Evolutionary conservation across 2,888 invertebrate genomes (phyloP).

Genomic region (Drosophila hamatofila): DNA sequence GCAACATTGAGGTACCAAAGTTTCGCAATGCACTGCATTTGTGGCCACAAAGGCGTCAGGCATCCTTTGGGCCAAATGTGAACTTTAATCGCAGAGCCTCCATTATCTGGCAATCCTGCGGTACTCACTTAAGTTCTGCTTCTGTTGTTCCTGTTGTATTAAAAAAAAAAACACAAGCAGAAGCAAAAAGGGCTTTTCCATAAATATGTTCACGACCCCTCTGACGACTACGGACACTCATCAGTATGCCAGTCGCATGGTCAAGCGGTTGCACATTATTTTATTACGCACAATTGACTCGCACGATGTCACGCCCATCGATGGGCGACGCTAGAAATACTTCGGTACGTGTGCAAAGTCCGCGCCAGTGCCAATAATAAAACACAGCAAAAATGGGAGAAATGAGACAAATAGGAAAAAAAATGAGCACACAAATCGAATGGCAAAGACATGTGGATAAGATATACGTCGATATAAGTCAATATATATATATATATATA

Average conservation of each 20-base stretch:
- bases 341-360: conserved; percentile 37
- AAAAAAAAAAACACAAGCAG: not conserved
- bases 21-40: conserved; percentile 13
- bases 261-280: conserved; percentile 76
- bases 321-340: conserved; percentile 36
- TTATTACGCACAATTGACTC: conserved; percentile 79
- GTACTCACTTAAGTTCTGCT: conserved; percentile 26
- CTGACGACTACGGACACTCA: conserved; percentile 46
- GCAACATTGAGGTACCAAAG: conserved; percentile 21
- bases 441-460: conserved; percentile 51
- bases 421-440: conserved; percentile 39
- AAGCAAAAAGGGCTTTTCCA: conserved; percentile 43
- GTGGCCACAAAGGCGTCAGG: not conserved
- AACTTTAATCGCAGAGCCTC: conserved; percentile 6
- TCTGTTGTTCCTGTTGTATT: conserved; percentile 2
- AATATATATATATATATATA: conserved; percentile 2
- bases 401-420: conserved; percentile 12
- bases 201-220: conserved; percentile 45
- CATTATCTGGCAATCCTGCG: conserved; percentile 20
- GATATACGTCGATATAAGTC: conserved; percentile 12
- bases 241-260: conserved; percentile 72
- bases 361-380: conserved; percentile 18
- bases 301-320: conserved; percentile 59
- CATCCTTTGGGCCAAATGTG: not conserved
- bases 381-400: conserved; percentile 7